Conservation (phyloP, 2,797 vertebrate species). For the Pteropus rufus region DNA sequence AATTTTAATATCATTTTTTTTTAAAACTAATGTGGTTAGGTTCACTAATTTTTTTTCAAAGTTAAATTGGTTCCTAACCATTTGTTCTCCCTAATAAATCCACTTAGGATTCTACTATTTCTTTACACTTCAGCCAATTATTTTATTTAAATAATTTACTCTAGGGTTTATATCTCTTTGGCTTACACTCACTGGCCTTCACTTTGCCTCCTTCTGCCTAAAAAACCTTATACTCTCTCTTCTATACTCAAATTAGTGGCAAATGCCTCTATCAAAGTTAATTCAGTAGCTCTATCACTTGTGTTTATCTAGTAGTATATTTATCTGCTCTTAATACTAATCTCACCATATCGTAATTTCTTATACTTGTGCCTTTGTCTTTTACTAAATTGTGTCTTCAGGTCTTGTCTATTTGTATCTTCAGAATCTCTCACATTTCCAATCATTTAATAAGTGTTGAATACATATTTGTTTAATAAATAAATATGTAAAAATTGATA, state of each 20-base stretch:
- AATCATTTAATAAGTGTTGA: neutral
- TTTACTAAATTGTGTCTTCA: neutral
- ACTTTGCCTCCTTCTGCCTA: neutral
- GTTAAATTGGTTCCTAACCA: neutral
- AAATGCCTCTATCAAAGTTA: neutral
- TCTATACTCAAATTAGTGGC: neutral
- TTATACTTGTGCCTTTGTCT: neutral
- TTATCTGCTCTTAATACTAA: neutral
- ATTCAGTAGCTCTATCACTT: neutral
- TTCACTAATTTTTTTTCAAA: neutral
- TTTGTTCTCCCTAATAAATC: neutral
- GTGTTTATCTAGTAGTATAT: neutral
- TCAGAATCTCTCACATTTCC: neutral
- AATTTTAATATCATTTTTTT: neutral
- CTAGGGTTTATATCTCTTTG: neutral
- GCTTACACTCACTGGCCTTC: neutral
- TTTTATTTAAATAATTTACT: neutral
- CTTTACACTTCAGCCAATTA: neutral
- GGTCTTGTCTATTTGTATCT: neutral
- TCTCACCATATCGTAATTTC: neutral
- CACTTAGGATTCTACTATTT: neutral
- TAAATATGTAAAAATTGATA: neutral
- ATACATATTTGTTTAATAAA: neutral
- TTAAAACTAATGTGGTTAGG: neutral
- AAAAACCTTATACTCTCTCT: neutral